Base-by-base conservation (phyloP, 2,797 vertebrate genomes). In the Enteromius trimaculatus region DNA sequence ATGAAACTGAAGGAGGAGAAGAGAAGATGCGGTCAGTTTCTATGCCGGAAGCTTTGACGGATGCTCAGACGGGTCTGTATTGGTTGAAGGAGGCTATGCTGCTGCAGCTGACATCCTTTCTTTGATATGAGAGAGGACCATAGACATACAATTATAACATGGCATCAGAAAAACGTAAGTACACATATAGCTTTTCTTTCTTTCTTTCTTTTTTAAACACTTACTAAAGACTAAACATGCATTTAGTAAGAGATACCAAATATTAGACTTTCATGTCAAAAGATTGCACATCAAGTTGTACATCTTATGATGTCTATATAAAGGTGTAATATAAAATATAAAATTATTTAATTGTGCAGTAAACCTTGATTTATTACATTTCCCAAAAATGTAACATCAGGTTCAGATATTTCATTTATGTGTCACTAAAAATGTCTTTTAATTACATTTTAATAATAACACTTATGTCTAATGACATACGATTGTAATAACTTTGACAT, bases 91-190 rank as follows among this genome's bases (percentile, higher is more conserved):
- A 70, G 0, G 11, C 29, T 26, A 31, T 49, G 11, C 65, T 66
- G 44, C 44, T 11, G 26, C 13, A n/a, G 11, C 23, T 65, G 17
- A 66, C 66, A 44, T 23, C 77, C 21, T n/a, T 37, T 39, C 16
- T 80, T 68, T 55, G 31, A n/a, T 9, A 9, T 11, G 0, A 60
- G 34, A 31, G 19, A 4, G 5, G 21, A 70, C 11, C 4, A 17
- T 1, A 19, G 69, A 10, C n/a, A 13, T 29, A 49, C 19, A 39
- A n/a, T 64, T 21, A 37, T 6, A 64, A 4, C 70, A 82, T 82
- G 80, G 62, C 31, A n/a, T 62, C 69, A 34, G 42, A 65, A 49
- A 82, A 51, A 53, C 17, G 70, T 82, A 47, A 65, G 80, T 66
- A 37, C 6, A 37, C 26, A 19, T 49, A 8, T 23, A 72, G 11